Base-by-base conservation (phyloP, 2,113 vertebrate species). In the Rynchops niger region DNA sequence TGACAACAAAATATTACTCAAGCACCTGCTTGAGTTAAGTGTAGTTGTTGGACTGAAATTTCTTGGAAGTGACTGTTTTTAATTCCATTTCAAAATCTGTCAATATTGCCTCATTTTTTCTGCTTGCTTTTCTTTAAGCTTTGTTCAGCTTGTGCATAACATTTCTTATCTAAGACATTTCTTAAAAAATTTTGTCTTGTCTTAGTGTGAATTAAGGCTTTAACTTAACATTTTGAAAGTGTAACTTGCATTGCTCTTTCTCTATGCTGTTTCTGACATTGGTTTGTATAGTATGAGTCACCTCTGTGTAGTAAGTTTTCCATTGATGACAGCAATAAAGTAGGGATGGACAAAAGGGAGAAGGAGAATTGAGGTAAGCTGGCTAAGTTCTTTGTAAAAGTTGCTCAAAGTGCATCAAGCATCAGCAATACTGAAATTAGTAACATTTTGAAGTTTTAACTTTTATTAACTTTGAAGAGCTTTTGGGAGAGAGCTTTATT, bases 21-120 rank as follows among this genome's bases (percentile, higher is more conserved):
- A 88, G 78, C 87, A 95, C 85, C 92, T 95, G 87, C 62, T 80
- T 72, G 36, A 88, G 62, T 88, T 88, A 83, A 83, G 47, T 92
- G 82, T 78, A 70, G 50, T 62, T 90, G 52, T 88, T 94, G 92
- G 90, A 92, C 55, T 92, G 88, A 93, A 70, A 66, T 93, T 58
- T 94, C 67, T 92, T 96, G 85, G 79, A 94, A 49, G 29, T 53
- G 74, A 40, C 12, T 90, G 22, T 15, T 85, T 62, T 36, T 82
- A 84, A 79, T 91, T 86, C 90, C 43, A 15, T 89, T 92, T 93
- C 53, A 92, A 86, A 73, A 30, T 80, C 36, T 73, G 32, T 90
- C 42, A 90, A 45, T 92, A 93, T 86, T 73, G 62, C 78, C 42
- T 90, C 76, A 52, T 73, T 94, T 95, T 80, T 95, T 76, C 58